Evolutionary conservation across 2,888 invertebrate species (phyloP), one percentile per base, ranked within the genome.

Genomic region (Ethmia dodecea): DNA sequence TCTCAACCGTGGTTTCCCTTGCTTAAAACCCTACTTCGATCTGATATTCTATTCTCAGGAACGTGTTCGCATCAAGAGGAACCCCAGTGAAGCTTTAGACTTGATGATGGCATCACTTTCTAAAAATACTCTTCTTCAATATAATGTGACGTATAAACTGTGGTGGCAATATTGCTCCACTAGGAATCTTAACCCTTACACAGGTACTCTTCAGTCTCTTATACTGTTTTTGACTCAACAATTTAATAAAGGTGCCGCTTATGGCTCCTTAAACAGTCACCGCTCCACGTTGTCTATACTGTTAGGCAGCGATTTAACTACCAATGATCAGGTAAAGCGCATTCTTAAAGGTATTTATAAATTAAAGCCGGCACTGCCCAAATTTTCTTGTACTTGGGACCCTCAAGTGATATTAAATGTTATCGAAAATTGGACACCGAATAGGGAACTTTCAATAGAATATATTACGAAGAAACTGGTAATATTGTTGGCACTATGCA

Each of bases 1-100:
- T 32, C 40, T 6, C 40, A 45, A 10, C 40, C 40, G 1, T 42
- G 42, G 40, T 45, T 30, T 26, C 40, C 42, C 1, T 5, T 42
- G 2, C 36, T 38, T 31, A 37, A 29, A 29, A 26, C 16, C 29
- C 37, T 33, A 32, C 35, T 14, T 28, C 40, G 33, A 30, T 32
- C 26, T n/a, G 37, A 31, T 25, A 33, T 22, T 20, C 33, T 30
- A 18, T 33, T 43, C 27, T 43, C 37, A 13, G 35, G 28, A 16
- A 30, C 20, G 14, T 37, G 8, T 28, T 14, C 15, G 3, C 26
- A 29, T 13, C 18, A 10, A 27, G 22, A 14, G 31, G 34, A 8
- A 9, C 29, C 5, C 28, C 31, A 12, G 10, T 14, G 18, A 28
- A n/a, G 14, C 33, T 8, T 10, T 28, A 4, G 24, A 31, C 8